Conservation (phyloP, 1,140 invertebrate genomes). For the Habropoda laboriosa region DNA sequence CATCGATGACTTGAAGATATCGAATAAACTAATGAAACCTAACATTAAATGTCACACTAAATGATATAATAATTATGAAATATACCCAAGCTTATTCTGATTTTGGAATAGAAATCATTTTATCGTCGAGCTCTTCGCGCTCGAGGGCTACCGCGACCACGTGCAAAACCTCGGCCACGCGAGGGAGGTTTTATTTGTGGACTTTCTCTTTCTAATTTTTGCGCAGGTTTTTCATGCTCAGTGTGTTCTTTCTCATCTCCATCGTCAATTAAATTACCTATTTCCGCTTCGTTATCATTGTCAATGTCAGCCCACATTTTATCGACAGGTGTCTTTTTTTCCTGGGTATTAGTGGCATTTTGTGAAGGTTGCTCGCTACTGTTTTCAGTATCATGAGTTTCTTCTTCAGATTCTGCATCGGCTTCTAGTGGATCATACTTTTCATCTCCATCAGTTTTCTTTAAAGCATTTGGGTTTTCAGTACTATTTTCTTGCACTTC, state of each 20-base stretch:
- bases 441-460: slow-evolving; percentile 66
- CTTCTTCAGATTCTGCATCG: slow-evolving; percentile 72
- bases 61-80: not conserved
- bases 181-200: slow-evolving; percentile 47
- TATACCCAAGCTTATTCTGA: slow-evolving; percentile 17
- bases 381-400: slow-evolving; percentile 54
- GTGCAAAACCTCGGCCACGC: slow-evolving; percentile 57
- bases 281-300: slow-evolving; percentile 73
- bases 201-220: slow-evolving; percentile 56
- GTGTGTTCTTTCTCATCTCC: slow-evolving; percentile 69
- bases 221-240: slow-evolving; percentile 42
- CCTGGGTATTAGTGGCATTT: slow-evolving; percentile 34
- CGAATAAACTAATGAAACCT: not conserved
- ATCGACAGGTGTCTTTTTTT: slow-evolving; percentile 65
- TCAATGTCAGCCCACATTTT: slow-evolving; percentile 74
- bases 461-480: slow-evolving; percentile 56
- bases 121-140: slow-evolving; percentile 78
- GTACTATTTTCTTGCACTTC: slow-evolving; percentile 54
- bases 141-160: slow-evolving; percentile 73
- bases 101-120: slow-evolving; percentile 33
- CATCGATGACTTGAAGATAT: not conserved
- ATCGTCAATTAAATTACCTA: slow-evolving; percentile 74
- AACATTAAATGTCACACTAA: not conserved
- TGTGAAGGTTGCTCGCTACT: slow-evolving; percentile 34
- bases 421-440: slow-evolving; percentile 78